phyloP scores from a whole-genome alignment of 1,140 invertebrate species.

The Temnothorax nylanderi region DNA sequence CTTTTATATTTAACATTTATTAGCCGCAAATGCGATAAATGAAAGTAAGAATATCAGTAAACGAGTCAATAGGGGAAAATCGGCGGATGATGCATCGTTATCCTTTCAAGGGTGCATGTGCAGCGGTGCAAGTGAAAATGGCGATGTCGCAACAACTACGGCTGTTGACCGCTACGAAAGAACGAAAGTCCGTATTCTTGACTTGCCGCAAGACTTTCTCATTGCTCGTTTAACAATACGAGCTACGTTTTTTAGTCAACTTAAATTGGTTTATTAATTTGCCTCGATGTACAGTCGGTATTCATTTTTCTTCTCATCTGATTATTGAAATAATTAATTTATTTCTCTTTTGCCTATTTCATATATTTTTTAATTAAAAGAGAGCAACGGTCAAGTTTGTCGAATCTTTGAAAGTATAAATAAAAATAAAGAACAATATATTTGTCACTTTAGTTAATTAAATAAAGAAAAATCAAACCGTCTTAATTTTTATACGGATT shows the following conservation, averaged over 20 bases:
- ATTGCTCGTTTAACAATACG: background rate
- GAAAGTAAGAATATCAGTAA: background rate
- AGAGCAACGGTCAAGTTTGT: background rate
- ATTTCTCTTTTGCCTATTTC: background rate
- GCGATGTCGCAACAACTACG: slow-evolving; percentile 41
- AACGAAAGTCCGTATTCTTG: slow-evolving; percentile 42
- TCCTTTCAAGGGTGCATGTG: slow-evolving; percentile 43
- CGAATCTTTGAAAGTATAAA: background rate
- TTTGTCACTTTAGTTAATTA: background rate
- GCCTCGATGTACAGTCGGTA: background rate
- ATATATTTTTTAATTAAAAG: background rate
- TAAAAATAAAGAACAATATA: background rate
- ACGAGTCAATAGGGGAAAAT: slow-evolving; percentile 8
- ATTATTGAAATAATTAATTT: background rate
- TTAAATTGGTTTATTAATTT: background rate
- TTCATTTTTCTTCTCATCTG: background rate
- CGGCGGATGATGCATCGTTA: slow-evolving; percentile 30
- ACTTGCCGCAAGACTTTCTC: slow-evolving; percentile 40
- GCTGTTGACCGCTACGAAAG: slow-evolving; percentile 44
- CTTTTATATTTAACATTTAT: background rate
- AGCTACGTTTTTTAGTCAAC: background rate
- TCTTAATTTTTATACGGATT: background rate
- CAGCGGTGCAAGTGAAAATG: slow-evolving; percentile 46
- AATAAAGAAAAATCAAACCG: background rate
- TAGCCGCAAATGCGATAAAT: background rate